Evolutionary conservation across 2,888 invertebrate species (phyloP).

Genomic region (Branchinecta sandiegonensis): DNA sequence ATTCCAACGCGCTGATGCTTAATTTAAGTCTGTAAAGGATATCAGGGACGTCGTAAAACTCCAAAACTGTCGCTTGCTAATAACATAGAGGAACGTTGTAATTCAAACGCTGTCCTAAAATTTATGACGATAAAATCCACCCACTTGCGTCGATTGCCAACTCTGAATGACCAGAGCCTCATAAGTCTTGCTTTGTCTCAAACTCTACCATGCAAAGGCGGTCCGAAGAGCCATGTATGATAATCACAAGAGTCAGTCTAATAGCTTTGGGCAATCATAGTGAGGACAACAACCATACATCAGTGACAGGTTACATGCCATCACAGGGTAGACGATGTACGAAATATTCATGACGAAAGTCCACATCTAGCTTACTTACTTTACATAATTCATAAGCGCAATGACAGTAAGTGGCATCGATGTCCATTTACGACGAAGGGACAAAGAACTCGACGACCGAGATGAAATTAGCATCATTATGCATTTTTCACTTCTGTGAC

Average conservation of each 20-base stretch:
- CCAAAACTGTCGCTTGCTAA: too few species aligned
- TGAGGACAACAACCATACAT: conserved; percentile 15
- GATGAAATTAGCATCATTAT: conserved; percentile 9
- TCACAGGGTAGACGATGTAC: conserved; percentile 5
- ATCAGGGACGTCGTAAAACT: too few species aligned
- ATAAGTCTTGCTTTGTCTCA: conserved; percentile 13
- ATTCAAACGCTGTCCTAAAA: too few species aligned
- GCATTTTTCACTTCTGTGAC: not conserved
- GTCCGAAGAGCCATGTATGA: conserved; percentile 13
- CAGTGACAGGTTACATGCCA: not conserved
- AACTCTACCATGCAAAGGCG: conserved; percentile 4
- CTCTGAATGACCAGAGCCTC: not conserved
- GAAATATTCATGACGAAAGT: conserved; percentile 12
- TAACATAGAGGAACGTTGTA: too few species aligned
- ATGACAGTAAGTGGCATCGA: conserved; percentile 15
- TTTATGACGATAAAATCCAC: not conserved
- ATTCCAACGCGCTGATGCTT: too few species aligned
- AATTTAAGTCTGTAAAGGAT: too few species aligned
- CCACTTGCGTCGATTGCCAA: not conserved
- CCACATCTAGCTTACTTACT: not conserved
- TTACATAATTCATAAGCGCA: conserved; percentile 12
- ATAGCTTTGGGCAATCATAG: not conserved
- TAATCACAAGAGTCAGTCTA: not conserved
- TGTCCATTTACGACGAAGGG: conserved; percentile 9
- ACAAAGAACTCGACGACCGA: not conserved